Evolutionary conservation across 2,797 vertebrate genomes (phyloP), one percentile per base, ranked within the genome.

Genomic region (Triplophysa yarkandensis): DNA sequence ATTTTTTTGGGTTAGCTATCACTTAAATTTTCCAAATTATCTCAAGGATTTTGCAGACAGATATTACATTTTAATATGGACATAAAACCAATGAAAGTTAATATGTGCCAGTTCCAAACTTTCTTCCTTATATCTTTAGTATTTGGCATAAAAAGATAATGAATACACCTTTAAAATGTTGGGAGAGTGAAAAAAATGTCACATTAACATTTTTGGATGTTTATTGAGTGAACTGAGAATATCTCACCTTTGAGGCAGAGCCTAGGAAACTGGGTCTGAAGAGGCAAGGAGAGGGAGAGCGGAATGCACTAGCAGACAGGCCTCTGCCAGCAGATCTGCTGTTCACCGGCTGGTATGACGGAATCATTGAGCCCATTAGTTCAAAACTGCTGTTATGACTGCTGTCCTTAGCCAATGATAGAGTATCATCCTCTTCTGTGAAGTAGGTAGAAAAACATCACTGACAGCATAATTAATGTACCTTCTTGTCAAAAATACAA

Each of bases 321-420:
- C 89, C 93, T 3, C 92, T 89, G 0, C 93, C 93, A 16, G 86
- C 27, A 1, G 92, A 89, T 25, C 93, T 94, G 83, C 83, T n/a
- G n/a, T n/a, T 95, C 65, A 93, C 90, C 0, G 96, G 98, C 83
- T 99, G 98, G 80, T 99, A 99, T 0, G 95, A 98, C 0, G 97
- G 95, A 71, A 99, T 94, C 90, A 96, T 98, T 66, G 96, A 99
- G 25, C 93, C 93, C 4, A 93, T 92, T 6, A 99, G 86, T 83
- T 99, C 98, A 81, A 98, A 98, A 90, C 98, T 99, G 89, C 96
- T 98, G 86, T 98, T 98, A 83, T 98, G 95, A 84, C 96, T 98
- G 86, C 86, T 95, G 64, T 98, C 96, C 82, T 98, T 98, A 0
- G 88, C 89, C 58, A 94, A 83, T 39, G 76, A 97, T 76, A 85